phyloP scores from a whole-genome alignment of 2,797 vertebrate genomes.

The Florisuga fusca region DNA sequence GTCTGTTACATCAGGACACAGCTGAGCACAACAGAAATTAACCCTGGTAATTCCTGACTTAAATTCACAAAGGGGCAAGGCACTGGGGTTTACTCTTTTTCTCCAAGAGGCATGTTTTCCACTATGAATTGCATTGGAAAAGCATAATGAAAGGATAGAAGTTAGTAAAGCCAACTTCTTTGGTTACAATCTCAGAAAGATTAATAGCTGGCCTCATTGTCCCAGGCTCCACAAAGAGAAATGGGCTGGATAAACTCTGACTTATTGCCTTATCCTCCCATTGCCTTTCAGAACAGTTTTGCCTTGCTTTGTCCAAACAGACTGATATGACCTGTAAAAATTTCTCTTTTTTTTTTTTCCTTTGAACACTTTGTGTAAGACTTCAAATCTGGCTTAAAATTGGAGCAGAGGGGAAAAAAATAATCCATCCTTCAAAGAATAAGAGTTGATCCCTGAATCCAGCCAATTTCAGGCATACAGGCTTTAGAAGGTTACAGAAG shows the following conservation, averaged over 20 bases:
- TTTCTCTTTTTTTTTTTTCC: background rate
- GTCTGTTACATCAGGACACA: fast-evolving
- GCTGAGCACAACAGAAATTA: background rate
- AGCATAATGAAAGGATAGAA: background rate
- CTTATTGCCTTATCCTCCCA: conserved; percentile 44
- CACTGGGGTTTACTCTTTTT: background rate
- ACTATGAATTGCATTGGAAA: background rate
- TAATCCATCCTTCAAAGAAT: background rate
- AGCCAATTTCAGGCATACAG: background rate
- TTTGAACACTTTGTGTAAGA: conserved; percentile 6
- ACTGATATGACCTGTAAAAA: conserved; percentile 26
- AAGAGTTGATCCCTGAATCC: background rate
- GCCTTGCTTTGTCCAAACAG: conserved; percentile 35
- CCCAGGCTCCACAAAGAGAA: conserved; percentile 48
- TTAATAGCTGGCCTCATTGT: conserved; percentile 27
- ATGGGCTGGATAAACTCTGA: conserved; percentile 37
- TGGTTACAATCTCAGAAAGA: conserved; percentile 3
- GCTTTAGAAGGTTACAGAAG: background rate
- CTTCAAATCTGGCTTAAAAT: conserved; percentile 38
- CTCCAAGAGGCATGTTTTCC: background rate
- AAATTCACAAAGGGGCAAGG: background rate
- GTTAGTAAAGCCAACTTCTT: background rate
- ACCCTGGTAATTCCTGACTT: background rate
- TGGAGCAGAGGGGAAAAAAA: background rate
- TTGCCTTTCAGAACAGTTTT: conserved; percentile 51